phyloP scores from a whole-genome alignment of 2,113 vertebrate genomes.

The Epinephelus fuscoguttatus region DNA sequence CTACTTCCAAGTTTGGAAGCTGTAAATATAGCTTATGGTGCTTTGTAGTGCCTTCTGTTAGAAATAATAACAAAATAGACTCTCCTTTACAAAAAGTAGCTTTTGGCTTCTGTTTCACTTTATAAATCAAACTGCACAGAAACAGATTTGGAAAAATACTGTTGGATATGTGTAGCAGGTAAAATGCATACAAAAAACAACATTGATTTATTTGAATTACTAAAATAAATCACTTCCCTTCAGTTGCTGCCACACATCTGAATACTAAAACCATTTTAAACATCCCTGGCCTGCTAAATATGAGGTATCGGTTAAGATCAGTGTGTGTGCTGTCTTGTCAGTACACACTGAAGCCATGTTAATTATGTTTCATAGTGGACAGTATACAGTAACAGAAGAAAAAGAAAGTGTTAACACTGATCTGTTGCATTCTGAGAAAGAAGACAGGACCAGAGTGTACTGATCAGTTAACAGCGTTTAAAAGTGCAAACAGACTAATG shows the following conservation, averaged over 20 bases:
- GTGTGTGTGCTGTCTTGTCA: neutral
- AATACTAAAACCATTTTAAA: slow-evolving; percentile 12
- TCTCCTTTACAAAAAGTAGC: slow-evolving; percentile 21
- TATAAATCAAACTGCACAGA: slow-evolving; percentile 18
- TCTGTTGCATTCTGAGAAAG: neutral
- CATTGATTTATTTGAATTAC: neutral
- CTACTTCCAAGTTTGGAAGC: slow-evolving; percentile 43
- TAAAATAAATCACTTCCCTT: neutral
- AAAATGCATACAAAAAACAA: neutral
- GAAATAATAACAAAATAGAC: slow-evolving; percentile 47
- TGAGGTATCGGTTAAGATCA: neutral
- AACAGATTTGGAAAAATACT: too few species aligned
- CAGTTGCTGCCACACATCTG: neutral
- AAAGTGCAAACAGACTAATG: too few species aligned
- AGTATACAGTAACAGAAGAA: neutral
- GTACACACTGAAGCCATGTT: neutral
- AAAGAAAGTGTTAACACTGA: neutral
- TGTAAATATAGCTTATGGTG: slow-evolving; percentile 37
- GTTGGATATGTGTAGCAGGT: neutral
- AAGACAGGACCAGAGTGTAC: too few species aligned
- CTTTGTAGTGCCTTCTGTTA: slow-evolving; percentile 34
- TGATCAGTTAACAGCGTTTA: too few species aligned
- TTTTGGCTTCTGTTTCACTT: slow-evolving; percentile 41
- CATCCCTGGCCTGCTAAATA: too few species aligned
- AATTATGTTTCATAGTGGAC: neutral